Evolutionary conservation across 1,140 invertebrate species (phyloP), one percentile per base, ranked within the genome.

Genomic region (Augochlora pura): DNA sequence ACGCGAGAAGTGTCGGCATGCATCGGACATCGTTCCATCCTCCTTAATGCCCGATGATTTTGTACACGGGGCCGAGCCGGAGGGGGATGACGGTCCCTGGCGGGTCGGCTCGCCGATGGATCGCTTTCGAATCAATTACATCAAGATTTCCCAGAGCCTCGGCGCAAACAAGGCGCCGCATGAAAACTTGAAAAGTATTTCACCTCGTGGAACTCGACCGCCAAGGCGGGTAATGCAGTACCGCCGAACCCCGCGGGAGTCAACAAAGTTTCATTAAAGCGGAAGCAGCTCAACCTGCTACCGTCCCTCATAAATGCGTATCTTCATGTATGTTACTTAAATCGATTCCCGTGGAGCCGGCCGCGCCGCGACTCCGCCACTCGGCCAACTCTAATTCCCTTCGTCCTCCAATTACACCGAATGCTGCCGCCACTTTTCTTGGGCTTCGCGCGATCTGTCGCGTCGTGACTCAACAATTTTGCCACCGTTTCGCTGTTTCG

Each of bases 181-280:
- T 59, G 46, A 79, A 82, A 82, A 71, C 66, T 82, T 82, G 42
- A 66, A 85, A 86, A 71, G 68, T 80, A 76, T 85, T 85, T 69
- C 54, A 73, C 60, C 66, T 49, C 52, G 18, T 85, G 64, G 72
- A 79, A 27, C 60, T 74, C 18, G 74, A 57, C 78, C 57, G 42
- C n/a, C 42, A 54, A 66, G n/a, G 66, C 59, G 52, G 63, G 46
- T 86, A 85, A 86, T 80, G 67, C 85, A 80, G 80, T 79, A 80
- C 77, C 73, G 54, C 67, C 60, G 71, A 80, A 77, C 74, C 69
- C 67, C 59, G 7, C 27, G 8, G 52, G 76, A 82, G 84, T 85
- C 75, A 86, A 86, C 83, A 72, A 85, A 86, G 72, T 86, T 86
- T 86, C 84, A 85, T 86, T 82, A 86, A 86, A 82, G 62, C 75